Base-by-base conservation (phyloP, 2,888 invertebrate genomes). In the Sipha maydis region DNA sequence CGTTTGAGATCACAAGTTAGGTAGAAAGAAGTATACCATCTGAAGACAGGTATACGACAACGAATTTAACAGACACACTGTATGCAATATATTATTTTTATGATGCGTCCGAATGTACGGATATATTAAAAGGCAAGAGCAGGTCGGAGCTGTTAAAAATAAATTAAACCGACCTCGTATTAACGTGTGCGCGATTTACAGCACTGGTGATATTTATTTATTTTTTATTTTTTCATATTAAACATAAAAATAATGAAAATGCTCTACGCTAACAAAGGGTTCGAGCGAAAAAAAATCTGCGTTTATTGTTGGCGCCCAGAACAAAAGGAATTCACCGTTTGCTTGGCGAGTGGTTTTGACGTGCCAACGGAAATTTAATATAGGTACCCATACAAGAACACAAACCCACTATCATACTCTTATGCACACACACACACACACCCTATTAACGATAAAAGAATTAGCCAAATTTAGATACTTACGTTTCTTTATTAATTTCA, bases 241-340 rank as follows among this genome's bases (percentile, higher is more conserved):
- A 86, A 85, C 78, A 71, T 78, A 31, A 34, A 56, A 75, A 38
- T 34, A 48, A 75, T 38, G 61, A 76, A 76, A 76, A 84, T 21
- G 28, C 84, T 61, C 84, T 11, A 56, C 21, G 11, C 34, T 61
- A 80, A 80, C 86, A 80, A 73, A 77, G 77, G 79, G 61, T 71
- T 88, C 75, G 17, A 8, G 28, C 21, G 73, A 19, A 85, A 73
- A 28, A 71, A 79, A 54, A 86, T 85, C 76, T 71, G 86, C 75
- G 71, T 61, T 80, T 31, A 88, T 88, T 88, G 86, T 88, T 80
- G 61, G 69, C 61, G 25, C 56, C 61, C 67, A 75, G 80, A 88
- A 88, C 86, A 88, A 88, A 85, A 88, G 86, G 80, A 61, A 88
- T 80, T 88, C 86, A 41, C 80, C 28, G 86, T 61, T 85, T 56